These are phyloP conservation scores for Nyctereutes procyonoides DNA, from an alignment of 2,113 vertebrate genomes.

Conservation along the genomic window DNA sequence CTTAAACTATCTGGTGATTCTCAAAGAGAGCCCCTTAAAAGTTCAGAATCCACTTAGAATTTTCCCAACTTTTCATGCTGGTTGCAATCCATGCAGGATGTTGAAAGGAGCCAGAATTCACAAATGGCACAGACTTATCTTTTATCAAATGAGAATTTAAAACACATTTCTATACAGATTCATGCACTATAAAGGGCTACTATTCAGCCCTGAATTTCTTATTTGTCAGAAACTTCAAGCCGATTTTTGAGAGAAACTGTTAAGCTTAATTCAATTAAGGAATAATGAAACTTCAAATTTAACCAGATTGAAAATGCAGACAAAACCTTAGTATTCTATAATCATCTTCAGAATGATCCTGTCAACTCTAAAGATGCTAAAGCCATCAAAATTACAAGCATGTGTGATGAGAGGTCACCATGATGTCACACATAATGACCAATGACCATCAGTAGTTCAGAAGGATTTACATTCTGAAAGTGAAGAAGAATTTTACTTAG, in stretches of 20 bases:
- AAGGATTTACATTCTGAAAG: conserved; percentile 25
- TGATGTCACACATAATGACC: neutral
- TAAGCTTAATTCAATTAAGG: conserved; percentile 48
- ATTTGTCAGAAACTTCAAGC: conserved; percentile 45
- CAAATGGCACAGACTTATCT: conserved; percentile 25
- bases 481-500: conserved; percentile 20
- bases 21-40: neutral
- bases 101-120: neutral
- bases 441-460: neutral
- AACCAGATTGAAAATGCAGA: conserved; percentile 35
- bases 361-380: conserved; percentile 4
- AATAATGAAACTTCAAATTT: conserved; percentile 56
- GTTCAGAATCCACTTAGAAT: neutral
- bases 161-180: conserved; percentile 29
- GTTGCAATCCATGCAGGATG: neutral
- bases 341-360: conserved; percentile 13
- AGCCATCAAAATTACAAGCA: neutral
- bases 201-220: conserved; percentile 3
- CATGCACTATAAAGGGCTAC: conserved; percentile 4
- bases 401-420: neutral
- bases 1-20: neutral
- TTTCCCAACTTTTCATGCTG: neutral
- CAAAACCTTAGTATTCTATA: conserved; percentile 30
- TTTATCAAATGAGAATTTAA: conserved; percentile 44
- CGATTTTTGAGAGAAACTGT: conserved; percentile 53